Conservation (phyloP, 2,797 vertebrate genomes). For the Gambusia yucatana region DNA sequence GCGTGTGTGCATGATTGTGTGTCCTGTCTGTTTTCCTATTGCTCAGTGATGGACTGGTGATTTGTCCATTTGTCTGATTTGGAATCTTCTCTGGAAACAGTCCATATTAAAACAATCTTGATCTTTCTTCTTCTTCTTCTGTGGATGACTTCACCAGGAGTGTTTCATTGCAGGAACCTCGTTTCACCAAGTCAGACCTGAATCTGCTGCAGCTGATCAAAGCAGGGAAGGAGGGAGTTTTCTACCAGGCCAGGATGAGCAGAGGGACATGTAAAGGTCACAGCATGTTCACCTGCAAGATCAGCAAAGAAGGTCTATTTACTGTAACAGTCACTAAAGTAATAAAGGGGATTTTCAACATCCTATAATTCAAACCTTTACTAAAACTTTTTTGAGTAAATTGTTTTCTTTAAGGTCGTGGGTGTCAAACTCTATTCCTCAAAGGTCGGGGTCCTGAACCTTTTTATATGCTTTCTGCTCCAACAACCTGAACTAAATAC, state of each 20-base stretch:
- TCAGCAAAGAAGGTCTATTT: slow-evolving; percentile 77
- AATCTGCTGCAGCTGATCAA: slow-evolving; percentile 81
- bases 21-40: too few species aligned
- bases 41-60: too few species aligned
- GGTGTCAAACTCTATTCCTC: background rate
- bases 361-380: background rate
- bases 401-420: background rate
- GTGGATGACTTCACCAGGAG: background rate
- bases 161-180: slow-evolving; percentile 57
- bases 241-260: slow-evolving; percentile 81
- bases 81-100: background rate
- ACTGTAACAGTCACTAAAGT: background rate
- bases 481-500: background rate
- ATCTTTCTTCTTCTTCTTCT: too few species aligned
- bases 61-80: background rate
- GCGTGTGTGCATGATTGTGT: too few species aligned
- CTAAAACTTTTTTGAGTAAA: background rate
- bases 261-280: slow-evolving; percentile 81
- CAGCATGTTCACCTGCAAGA: slow-evolving; percentile 80
- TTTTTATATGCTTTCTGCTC: background rate
- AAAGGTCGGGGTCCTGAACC: background rate
- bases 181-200: slow-evolving; percentile 74
- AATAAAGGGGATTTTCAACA: background rate
- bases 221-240: slow-evolving; percentile 79
- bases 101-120: background rate